phyloP scores from a whole-genome alignment of 1,140 invertebrate species.

The Heliconius himera region DNA sequence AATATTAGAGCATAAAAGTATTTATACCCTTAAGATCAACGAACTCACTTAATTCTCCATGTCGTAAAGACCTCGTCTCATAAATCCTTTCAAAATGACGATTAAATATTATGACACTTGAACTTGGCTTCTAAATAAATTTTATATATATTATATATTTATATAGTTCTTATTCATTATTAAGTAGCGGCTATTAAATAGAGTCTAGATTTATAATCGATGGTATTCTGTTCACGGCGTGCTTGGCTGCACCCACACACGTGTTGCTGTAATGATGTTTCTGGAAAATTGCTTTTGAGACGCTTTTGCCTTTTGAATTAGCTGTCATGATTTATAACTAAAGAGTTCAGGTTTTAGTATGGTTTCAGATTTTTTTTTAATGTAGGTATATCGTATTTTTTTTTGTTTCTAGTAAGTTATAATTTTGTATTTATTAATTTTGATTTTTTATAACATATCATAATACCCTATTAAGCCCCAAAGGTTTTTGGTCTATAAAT shows the following conservation, averaged over 20 bases:
- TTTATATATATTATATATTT: neutral
- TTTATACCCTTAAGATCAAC: neutral
- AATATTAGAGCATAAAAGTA: neutral
- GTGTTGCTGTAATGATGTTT: conserved; percentile 42
- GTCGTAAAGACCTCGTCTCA: neutral
- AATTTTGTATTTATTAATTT: too few species aligned
- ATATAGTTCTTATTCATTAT: neutral
- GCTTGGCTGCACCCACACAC: conserved; percentile 42
- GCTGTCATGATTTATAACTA: conserved; percentile 18
- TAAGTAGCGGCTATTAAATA: conserved; percentile 37
- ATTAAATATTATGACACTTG: neutral
- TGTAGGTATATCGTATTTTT: too few species aligned
- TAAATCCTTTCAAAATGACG: neutral
- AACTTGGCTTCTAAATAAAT: neutral
- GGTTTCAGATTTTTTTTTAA: too few species aligned
- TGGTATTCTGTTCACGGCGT: conserved; percentile 38
- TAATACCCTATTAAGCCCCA: too few species aligned
- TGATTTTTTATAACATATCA: too few species aligned
- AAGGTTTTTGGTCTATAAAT: too few species aligned
- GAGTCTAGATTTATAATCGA: conserved; percentile 50
- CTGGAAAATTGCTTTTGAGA: conserved; percentile 45
- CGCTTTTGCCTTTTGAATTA: conserved; percentile 42
- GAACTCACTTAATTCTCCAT: neutral
- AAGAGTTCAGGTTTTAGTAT: neutral
- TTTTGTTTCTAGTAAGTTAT: too few species aligned